Conservation (phyloP, 2,888 invertebrate genomes). For the Chrysolina oricalcia region DNA sequence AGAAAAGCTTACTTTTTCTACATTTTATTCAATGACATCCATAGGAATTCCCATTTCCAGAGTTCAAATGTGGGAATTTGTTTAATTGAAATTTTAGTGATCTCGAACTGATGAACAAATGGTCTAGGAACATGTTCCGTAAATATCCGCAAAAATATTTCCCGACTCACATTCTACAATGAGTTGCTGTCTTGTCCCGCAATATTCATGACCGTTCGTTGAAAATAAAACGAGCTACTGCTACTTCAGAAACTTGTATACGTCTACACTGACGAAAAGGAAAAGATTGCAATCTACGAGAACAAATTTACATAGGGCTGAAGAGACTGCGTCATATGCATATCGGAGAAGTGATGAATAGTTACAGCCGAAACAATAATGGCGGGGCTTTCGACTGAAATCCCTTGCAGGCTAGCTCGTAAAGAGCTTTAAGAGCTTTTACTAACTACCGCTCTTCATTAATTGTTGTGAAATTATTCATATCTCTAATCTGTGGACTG, state of each 20-base stretch:
- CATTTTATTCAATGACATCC: no score
- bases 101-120: no score
- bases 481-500: slow-evolving; percentile 70
- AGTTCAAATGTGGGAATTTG: no score
- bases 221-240: neutral
- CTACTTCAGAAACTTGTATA: neutral
- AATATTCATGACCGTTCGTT: neutral
- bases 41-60: no score
- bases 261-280: slow-evolving; percentile 26
- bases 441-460: slow-evolving; percentile 68
- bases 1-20: no score
- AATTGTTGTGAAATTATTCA: slow-evolving; percentile 70
- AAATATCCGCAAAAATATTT: neutral
- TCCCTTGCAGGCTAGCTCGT: slow-evolving; percentile 63
- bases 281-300: slow-evolving; percentile 67
- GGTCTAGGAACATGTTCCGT: no score
- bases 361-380: slow-evolving; percentile 67
- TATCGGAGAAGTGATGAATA: slow-evolving; percentile 67
- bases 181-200: neutral
- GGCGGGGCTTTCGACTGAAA: slow-evolving; percentile 63
- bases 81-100: no score
- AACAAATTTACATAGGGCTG: slow-evolving; percentile 68
- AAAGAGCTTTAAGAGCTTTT: slow-evolving; percentile 68
- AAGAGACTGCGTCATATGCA: slow-evolving; percentile 66
- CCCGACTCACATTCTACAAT: neutral